Evolutionary conservation across 2,888 invertebrate genomes (phyloP).

Genomic region (Fragum fragum): DNA sequence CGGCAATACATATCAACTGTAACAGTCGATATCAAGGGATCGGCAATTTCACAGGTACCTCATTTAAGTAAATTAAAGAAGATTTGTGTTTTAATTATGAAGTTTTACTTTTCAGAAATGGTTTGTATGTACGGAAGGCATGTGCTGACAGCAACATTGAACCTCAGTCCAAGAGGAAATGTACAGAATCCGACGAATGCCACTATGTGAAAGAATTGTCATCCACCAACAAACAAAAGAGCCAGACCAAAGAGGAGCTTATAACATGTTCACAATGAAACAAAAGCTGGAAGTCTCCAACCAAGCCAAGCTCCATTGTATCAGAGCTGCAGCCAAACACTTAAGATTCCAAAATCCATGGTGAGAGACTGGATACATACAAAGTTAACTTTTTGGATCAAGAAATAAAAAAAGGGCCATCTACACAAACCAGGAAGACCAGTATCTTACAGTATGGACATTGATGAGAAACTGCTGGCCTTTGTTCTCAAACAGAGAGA

Average conservation of each 20-base stretch:
- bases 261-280: conserved; percentile 5
- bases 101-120: too few species aligned
- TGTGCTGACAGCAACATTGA: too few species aligned
- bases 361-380: neutral
- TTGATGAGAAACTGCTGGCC: neutral
- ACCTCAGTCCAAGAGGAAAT: neutral
- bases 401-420: neutral
- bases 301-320: neutral
- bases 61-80: too few species aligned
- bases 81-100: too few species aligned
- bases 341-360: conserved; percentile 6
- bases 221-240: neutral
- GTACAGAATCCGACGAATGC: neutral
- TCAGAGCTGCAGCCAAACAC: neutral
- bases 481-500: conserved; percentile 9
- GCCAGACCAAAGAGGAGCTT: neutral
- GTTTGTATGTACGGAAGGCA: too few species aligned
- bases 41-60: too few species aligned
- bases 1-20: too few species aligned
- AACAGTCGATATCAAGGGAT: too few species aligned
- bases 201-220: neutral
- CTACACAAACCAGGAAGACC: neutral
- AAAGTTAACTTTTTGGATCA: neutral
- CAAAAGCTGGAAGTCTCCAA: neutral
- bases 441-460: conserved; percentile 1